Conservation (phyloP, 2,113 vertebrate genomes). For the Hippocampus mohnikei region DNA sequence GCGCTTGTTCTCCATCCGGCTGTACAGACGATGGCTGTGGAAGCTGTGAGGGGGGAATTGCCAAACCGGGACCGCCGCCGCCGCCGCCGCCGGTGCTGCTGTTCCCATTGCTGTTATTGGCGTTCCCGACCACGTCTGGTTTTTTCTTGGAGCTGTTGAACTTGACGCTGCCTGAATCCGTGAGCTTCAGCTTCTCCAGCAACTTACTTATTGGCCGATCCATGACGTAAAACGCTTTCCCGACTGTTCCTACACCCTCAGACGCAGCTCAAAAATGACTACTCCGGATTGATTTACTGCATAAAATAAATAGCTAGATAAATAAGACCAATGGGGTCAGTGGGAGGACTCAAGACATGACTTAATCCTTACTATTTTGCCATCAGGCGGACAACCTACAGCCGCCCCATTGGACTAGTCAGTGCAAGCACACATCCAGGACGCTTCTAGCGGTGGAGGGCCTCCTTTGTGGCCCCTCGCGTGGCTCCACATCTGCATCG, state of each 20-base stretch:
- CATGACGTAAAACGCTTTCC: conserved; percentile 62
- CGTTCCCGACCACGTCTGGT: conserved; percentile 70
- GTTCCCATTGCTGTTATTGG: conserved; percentile 72
- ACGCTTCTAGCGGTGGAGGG: conserved; percentile 42
- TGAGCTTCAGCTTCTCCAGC: conserved; percentile 80
- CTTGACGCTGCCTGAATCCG: conserved; percentile 82
- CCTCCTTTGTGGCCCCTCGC: conserved; percentile 58
- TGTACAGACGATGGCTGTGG: conserved; percentile 31
- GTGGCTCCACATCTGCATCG: conserved; percentile 58
- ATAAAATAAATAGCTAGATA: conserved; percentile 72
- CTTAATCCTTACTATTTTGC: conserved; percentile 31
- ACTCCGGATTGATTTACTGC: neutral
- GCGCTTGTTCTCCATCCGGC: conserved; percentile 48
- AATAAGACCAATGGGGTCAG: conserved; percentile 52
- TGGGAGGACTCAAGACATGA: conserved; percentile 35
- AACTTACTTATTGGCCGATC: conserved; percentile 81
- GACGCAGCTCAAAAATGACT: neutral
- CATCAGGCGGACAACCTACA: conserved; percentile 45
- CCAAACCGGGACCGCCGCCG: conserved; percentile 42
- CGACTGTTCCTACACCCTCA: neutral
- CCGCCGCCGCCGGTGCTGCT: conserved; percentile 29
- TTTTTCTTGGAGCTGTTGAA: conserved; percentile 81
- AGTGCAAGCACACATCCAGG: conserved; percentile 37
- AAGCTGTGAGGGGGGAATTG: conserved; percentile 50
- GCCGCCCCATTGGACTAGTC: conserved; percentile 47